Percentiles rank a stretch among this genome's conserved stretches.
Conservation (phyloP, 1,140 invertebrate genomes). For the Saxidomus purpurata region DNA sequence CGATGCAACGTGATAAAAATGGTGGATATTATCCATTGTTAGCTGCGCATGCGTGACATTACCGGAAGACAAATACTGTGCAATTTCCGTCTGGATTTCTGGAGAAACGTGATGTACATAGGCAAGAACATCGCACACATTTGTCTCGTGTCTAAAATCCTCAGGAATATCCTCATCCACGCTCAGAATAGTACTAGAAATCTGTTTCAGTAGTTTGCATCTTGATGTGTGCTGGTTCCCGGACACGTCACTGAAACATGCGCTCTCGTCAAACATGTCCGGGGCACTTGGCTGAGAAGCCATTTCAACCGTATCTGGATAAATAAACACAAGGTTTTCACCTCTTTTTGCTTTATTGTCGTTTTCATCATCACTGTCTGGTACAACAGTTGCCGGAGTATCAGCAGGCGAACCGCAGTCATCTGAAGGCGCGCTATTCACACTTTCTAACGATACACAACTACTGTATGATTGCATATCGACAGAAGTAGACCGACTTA, state of each 20-base stretch:
- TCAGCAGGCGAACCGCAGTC: background rate
- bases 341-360: background rate
- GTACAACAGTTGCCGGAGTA: background rate
- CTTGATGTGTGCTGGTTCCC: background rate
- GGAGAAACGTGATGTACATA: slow-evolving; percentile 28
- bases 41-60: slow-evolving; percentile 32
- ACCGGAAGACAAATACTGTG: slow-evolving; percentile 52
- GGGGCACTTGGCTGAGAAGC: background rate
- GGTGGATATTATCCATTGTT: slow-evolving; percentile 42
- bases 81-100: slow-evolving; percentile 36
- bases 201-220: slow-evolving; percentile 26
- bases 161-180: background rate
- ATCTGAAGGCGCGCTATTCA: background rate
- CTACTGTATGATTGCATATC: background rate
- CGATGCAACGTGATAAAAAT: slow-evolving; percentile 50
- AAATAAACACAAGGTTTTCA: background rate
- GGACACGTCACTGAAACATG: background rate
- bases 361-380: background rate
- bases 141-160: background rate
- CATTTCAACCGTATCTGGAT: slow-evolving; percentile 29
- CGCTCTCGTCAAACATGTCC: background rate
- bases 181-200: background rate
- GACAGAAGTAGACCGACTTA: background rate
- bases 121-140: slow-evolving; percentile 7
- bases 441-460: background rate